A percentile compares a stretch with the other conserved stretches of the same genome.
phyloP scores from a whole-genome alignment of 2,888 invertebrate genomes.

The Sarcophaga caerulescens region DNA sequence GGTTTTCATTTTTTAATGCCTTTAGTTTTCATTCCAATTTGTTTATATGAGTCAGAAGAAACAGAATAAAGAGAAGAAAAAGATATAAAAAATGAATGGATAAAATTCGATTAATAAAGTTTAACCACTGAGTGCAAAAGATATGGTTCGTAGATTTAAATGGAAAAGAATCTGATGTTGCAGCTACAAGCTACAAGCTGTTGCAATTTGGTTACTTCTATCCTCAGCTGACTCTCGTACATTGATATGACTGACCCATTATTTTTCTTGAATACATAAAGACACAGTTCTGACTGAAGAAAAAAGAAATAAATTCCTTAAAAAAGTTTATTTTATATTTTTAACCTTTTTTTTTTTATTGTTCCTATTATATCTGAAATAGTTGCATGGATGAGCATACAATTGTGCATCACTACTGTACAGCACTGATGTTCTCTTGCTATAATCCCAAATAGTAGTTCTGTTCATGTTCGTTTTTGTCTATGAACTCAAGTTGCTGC shows the following conservation, averaged over 20 bases:
- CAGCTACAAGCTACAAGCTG: conserved; percentile 10
- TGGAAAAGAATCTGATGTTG: conserved; percentile 34
- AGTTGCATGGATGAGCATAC: neutral
- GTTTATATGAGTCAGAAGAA: neutral
- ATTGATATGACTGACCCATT: neutral
- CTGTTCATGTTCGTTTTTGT: neutral
- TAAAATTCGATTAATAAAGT: conserved; percentile 61
- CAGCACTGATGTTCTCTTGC: neutral
- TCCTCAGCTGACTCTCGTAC: neutral
- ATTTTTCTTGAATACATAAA: neutral
- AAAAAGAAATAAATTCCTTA: neutral
- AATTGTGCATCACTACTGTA: neutral
- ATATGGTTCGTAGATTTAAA: conserved; percentile 52
- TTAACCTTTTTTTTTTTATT: neutral
- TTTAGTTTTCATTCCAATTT: neutral
- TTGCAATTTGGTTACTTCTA: neutral
- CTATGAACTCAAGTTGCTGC: neutral
- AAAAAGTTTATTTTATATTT: neutral
- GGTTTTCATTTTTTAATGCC: neutral
- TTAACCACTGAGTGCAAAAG: conserved; percentile 57
- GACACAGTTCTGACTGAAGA: too few relatives aligned
- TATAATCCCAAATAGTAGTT: neutral
- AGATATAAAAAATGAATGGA: neutral
- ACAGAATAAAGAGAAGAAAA: neutral
- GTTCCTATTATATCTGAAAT: neutral